Conservation (phyloP, 2,113 vertebrate genomes). For the Typhlomys cinereus region DNA sequence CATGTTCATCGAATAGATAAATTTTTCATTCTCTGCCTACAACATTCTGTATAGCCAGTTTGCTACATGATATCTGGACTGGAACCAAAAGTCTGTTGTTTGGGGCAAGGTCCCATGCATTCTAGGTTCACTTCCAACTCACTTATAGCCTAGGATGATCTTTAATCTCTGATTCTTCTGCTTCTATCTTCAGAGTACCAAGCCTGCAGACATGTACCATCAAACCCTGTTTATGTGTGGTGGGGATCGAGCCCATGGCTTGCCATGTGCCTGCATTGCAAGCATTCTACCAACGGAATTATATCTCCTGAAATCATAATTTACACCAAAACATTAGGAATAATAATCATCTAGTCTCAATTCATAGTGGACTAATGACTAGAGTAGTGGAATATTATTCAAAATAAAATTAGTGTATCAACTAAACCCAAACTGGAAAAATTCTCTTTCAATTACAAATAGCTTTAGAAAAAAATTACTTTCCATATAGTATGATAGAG, state of each 20-base stretch:
- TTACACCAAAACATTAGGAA: not conserved
- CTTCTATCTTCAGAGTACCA: not conserved
- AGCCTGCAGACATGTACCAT: not conserved
- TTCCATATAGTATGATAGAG: not conserved
- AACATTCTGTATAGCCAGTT: not conserved
- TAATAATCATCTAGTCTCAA: not conserved
- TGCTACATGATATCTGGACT: not conserved
- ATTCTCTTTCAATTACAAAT: slow-evolving; percentile 30
- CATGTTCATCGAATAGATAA: not conserved
- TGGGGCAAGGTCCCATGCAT: not conserved
- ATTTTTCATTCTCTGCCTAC: not conserved
- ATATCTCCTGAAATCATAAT: not conserved
- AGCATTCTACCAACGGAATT: not conserved
- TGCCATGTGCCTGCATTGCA: not conserved
- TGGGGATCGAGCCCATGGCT: not conserved
- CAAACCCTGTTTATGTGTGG: not conserved
- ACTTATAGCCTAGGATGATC: too few species aligned
- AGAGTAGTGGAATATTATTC: not conserved
- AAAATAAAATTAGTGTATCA: slow-evolving; percentile 12
- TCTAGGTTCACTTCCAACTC: too few species aligned
- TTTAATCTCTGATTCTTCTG: too few species aligned
- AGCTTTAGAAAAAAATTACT: not conserved
- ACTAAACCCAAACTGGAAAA: not conserved
- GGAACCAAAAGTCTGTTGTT: not conserved
- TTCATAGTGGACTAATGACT: not conserved